Base-by-base conservation (phyloP, 30 jellyfish, hydroid and myxozoan species). In the Hydra vulgaris region DNA sequence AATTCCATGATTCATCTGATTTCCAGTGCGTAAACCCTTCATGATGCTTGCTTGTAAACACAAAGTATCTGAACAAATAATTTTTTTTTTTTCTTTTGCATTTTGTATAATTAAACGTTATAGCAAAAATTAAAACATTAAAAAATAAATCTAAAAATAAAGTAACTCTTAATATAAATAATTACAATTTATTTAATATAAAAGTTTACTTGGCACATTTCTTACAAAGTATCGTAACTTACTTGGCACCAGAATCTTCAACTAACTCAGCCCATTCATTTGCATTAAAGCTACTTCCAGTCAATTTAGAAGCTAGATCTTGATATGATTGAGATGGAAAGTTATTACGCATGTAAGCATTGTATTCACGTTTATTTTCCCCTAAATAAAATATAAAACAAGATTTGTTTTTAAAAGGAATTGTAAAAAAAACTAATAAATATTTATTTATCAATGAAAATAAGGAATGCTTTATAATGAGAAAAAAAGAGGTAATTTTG, bases 211-310 rank as follows among this genome's bases (percentile, higher is more conserved):
- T n/a, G n/a, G n/a, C n/a, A n/a, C n/a, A n/a, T n/a, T n/a, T n/a
- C n/a, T n/a, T n/a, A n/a, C n/a, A n/a, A n/a, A n/a, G n/a, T n/a
- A n/a, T n/a, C n/a, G 12, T 3, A 40, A 40, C 5, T 55, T 84
- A 94, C 99, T 94, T 94, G 0, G 99, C 99, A 55, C 95, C 95
- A 18, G 99, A 94, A 54, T 81, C 96, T 68, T 92, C 85, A n/a
- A 94, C 85, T 0, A 85, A 73, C 56, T 81, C 83, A 23, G 96
- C 96, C 95, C 95, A 88, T 24, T 85, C 76, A 7, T 79, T 85
- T 5, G 96, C 88, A 78, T 94, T 84, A 81, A 94, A 94, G 61
- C 74, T 73, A 61, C 85, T 83, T 54, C 95, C 96, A 7, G 88
- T 94, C n/a, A 94, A 85, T 77, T 79, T 61, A 7, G 96, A 79